phyloP scores from a whole-genome alignment of 2,797 vertebrate genomes.

The Microchirus variegatus region DNA sequence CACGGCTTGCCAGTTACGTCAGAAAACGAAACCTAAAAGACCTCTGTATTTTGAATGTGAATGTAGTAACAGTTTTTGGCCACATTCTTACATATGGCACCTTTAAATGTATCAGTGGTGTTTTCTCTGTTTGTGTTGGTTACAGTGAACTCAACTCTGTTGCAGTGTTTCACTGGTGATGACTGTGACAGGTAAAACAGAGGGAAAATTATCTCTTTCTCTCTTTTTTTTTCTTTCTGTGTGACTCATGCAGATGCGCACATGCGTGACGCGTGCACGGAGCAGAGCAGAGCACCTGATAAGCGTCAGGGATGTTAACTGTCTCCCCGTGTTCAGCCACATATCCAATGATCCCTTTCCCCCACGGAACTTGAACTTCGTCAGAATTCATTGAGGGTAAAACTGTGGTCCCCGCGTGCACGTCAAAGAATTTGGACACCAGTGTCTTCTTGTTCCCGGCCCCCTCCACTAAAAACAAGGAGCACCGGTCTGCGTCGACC shows the following conservation, averaged over 20 bases:
- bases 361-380: conserved; percentile 98
- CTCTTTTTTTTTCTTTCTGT: conserved; percentile 7
- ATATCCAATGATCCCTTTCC: conserved; percentile 97
- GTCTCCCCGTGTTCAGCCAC: conserved; percentile 97
- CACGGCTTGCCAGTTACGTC: too few relatives aligned
- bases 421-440: conserved; percentile 98
- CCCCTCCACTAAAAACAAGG: conserved; percentile 94
- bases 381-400: conserved; percentile 92
- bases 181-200: background rate
- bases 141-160: background rate
- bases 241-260: conserved; percentile 38
- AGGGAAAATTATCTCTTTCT: conserved; percentile 14
- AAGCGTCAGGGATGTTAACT: conserved; percentile 96
- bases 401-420: conserved; percentile 93
- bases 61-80: too few relatives aligned
- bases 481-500: conserved; percentile 97
- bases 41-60: too few relatives aligned
- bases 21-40: too few relatives aligned
- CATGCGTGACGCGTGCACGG: conserved; percentile 34
- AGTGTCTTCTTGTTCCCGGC: conserved; percentile 92
- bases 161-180: background rate
- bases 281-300: conserved; percentile 87
- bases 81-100: too few relatives aligned
- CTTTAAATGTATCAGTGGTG: too few relatives aligned
- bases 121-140: background rate